Evolutionary conservation across 2,797 vertebrate genomes (phyloP).

Genomic region (Anguilla megastoma): DNA sequence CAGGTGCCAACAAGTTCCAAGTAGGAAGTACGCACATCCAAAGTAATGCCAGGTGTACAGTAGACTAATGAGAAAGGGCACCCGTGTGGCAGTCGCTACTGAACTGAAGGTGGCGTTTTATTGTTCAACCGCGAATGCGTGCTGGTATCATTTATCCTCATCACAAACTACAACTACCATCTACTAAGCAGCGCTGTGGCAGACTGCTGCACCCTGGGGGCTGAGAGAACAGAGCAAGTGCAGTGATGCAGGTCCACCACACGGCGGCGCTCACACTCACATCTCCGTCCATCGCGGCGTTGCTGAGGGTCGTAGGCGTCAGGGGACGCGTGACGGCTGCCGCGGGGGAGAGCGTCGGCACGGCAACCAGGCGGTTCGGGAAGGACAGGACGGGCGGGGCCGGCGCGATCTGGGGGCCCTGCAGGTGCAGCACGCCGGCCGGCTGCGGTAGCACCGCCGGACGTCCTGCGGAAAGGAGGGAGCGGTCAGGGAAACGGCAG

Average conservation of each 20-base stretch:
- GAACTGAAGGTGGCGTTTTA: background rate
- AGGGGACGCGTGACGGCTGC: constrained; percentile 40
- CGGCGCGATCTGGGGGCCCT: constrained; percentile 68
- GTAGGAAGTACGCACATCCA: background rate
- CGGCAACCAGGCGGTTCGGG: constrained; percentile 66
- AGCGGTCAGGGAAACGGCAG: background rate
- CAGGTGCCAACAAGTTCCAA: background rate
- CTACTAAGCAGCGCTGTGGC: background rate
- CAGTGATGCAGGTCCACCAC: background rate
- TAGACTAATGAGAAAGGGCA: background rate
- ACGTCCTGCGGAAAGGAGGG: constrained; percentile 67
- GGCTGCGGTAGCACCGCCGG: constrained; percentile 80
- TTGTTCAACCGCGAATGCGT: background rate
- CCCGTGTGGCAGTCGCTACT: background rate
- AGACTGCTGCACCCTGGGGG: background rate
- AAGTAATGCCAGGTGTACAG: background rate
- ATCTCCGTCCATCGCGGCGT: constrained; percentile 73
- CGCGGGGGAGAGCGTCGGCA: constrained; percentile 63
- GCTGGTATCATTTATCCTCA: background rate
- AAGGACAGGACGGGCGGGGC: constrained; percentile 67
- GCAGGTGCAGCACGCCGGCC: constrained; percentile 81
- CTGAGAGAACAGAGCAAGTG: background rate
- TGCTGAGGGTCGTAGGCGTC: constrained; percentile 56
- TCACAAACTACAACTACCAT: background rate
- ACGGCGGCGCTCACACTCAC: constrained; percentile 74